phyloP scores from a whole-genome alignment of 2,888 invertebrate genomes.

The Polydrusus pterygomalis region DNA sequence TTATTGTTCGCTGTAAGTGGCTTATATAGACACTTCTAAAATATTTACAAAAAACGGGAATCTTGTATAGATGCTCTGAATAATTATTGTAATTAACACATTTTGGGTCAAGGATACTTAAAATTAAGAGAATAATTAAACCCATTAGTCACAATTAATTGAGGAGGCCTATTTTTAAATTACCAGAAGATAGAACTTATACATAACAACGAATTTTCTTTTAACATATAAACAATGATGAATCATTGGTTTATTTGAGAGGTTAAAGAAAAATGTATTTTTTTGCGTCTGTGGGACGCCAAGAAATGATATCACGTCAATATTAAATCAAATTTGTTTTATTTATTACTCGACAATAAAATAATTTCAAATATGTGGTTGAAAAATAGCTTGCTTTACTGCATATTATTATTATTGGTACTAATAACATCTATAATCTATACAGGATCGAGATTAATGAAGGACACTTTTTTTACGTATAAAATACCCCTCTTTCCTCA shows the following conservation, averaged over 20 bases:
- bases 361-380: not conserved
- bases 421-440: too few relatives aligned
- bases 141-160: constrained; percentile 28
- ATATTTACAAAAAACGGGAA: constrained; percentile 12
- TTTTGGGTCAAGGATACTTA: constrained; percentile 31
- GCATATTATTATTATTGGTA: too few relatives aligned
- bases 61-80: constrained; percentile 7
- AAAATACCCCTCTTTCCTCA: too few relatives aligned
- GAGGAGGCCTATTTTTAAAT: constrained; percentile 12
- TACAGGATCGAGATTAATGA: too few relatives aligned
- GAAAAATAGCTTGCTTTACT: too few relatives aligned
- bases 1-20: not conserved
- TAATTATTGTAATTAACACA: not conserved
- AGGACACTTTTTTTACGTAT: too few relatives aligned
- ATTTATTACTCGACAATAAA: not conserved
- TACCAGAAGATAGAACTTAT: constrained; percentile 3
- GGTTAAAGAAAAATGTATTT: not conserved
- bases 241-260: not conserved
- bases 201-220: not conserved
- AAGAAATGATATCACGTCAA: not conserved
- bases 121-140: constrained; percentile 22
- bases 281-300: not conserved
- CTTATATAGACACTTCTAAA: constrained; percentile 5
- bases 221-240: constrained; percentile 11
- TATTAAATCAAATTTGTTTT: too few relatives aligned